These are phyloP conservation scores for Nycticebus coucang DNA, from an alignment of 2,113 vertebrate genomes.

Conservation along the genomic window DNA sequence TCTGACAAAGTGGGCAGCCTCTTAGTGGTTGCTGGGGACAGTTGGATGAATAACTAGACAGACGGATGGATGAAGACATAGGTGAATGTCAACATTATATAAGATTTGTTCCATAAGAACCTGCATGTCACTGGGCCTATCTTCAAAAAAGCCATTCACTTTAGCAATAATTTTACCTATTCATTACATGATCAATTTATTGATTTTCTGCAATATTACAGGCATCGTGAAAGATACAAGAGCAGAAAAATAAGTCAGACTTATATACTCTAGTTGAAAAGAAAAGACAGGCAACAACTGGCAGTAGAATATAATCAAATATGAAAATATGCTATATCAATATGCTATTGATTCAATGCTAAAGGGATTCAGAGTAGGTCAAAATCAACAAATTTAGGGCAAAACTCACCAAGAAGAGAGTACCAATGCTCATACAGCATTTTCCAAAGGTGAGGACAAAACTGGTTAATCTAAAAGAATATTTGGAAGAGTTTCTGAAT, in stretches of 20 bases:
- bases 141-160: not conserved
- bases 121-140: not conserved
- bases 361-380: not conserved
- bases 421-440: not conserved
- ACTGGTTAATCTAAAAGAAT: not conserved
- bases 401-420: not conserved
- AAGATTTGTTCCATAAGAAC: not conserved
- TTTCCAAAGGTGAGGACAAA: not conserved
- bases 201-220: not conserved
- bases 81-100: not conserved
- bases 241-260: not conserved
- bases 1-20: not conserved
- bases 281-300: not conserved
- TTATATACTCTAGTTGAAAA: not conserved
- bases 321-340: no score
- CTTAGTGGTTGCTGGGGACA: not conserved
- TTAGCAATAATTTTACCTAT: not conserved
- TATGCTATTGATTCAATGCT: not conserved
- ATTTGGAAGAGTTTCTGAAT: constrained; percentile 14
- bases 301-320: not conserved
- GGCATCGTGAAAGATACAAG: not conserved
- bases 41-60: not conserved
- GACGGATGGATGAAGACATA: not conserved
- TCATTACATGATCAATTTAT: not conserved
- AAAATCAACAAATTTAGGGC: not conserved